Percentiles rank a stretch among this genome's conserved stretches.
Evolutionary conservation across 2,797 vertebrate species (phyloP).

Genomic region (Nannoperca obscura): DNA sequence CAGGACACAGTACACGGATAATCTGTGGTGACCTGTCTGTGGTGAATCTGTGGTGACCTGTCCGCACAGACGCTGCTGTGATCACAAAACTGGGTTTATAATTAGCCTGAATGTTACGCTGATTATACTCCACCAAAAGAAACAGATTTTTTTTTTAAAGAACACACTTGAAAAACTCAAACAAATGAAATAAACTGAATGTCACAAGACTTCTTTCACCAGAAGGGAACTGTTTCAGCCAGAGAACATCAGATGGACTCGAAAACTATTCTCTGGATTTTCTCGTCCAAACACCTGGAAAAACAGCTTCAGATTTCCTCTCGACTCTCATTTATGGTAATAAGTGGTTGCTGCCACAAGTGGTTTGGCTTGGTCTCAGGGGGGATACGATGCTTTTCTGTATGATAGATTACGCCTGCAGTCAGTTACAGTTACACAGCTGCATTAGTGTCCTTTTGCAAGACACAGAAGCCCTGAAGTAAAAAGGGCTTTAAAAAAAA

Average conservation of each 20-base stretch:
- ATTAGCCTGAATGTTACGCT: background rate
- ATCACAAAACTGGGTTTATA: background rate
- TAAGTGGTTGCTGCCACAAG: slow-evolving; percentile 72
- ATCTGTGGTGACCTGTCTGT: too few relatives aligned
- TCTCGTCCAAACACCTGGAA: slow-evolving; percentile 74
- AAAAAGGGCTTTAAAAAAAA: background rate
- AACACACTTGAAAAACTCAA: slow-evolving; percentile 5
- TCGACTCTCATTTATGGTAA: slow-evolving; percentile 64
- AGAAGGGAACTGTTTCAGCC: slow-evolving; percentile 27
- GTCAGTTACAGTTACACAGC: slow-evolving; percentile 70
- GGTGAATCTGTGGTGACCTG: slow-evolving; percentile 10
- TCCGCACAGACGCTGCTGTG: background rate
- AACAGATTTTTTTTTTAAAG: background rate
- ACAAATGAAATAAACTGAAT: background rate
- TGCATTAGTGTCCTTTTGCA: slow-evolving; percentile 59
- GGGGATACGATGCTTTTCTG: slow-evolving; percentile 57
- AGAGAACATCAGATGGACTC: slow-evolving; percentile 39
- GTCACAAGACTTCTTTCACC: slow-evolving; percentile 41
- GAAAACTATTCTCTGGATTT: slow-evolving; percentile 51
- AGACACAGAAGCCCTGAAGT: slow-evolving; percentile 26
- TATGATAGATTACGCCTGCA: slow-evolving; percentile 63
- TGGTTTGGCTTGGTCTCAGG: slow-evolving; percentile 73
- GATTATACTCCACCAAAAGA: slow-evolving; percentile 3
- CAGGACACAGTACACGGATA: background rate
- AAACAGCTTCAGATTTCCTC: slow-evolving; percentile 70